These are phyloP conservation scores for Argopecten irradians DNA, from an alignment of 1,140 invertebrate genomes.

Conservation along the genomic window DNA sequence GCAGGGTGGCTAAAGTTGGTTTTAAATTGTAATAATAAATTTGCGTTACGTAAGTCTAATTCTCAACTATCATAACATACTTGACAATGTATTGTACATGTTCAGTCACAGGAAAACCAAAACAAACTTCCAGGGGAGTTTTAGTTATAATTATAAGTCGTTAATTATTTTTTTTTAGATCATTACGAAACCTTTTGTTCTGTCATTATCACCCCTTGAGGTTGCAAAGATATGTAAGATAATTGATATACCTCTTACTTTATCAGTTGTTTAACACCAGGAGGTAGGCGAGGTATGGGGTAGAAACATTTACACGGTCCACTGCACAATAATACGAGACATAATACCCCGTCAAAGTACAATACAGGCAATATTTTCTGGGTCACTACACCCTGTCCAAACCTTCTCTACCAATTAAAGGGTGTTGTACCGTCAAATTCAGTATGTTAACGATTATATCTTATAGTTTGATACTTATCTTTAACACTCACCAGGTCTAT, in stretches of 20 bases:
- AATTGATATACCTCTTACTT: not conserved
- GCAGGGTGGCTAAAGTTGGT: no score
- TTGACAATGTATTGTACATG: not conserved
- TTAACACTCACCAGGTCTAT: not conserved
- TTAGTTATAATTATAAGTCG: conserved; percentile 4
- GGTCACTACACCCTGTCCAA: not conserved
- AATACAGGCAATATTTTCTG: not conserved
- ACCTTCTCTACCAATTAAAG: not conserved
- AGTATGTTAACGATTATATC: not conserved
- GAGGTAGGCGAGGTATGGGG: not conserved
- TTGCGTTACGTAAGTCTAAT: conserved; percentile 13
- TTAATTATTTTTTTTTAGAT: not conserved
- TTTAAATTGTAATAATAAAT: no score
- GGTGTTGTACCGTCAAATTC: not conserved
- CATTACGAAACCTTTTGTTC: not conserved
- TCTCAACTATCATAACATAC: not conserved
- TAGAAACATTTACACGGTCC: not conserved
- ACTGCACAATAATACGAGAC: not conserved
- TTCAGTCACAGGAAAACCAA: not conserved
- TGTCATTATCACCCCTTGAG: not conserved
- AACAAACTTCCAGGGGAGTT: not conserved
- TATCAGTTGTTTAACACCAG: not conserved
- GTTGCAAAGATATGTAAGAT: not conserved
- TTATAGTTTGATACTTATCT: not conserved
- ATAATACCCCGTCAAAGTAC: not conserved